A percentile compares a stretch with the other conserved stretches of the same genome.
These are phyloP conservation scores for Drosophila meridiana DNA, from an alignment of 2,888 invertebrate genomes.

Conservation along the genomic window DNA sequence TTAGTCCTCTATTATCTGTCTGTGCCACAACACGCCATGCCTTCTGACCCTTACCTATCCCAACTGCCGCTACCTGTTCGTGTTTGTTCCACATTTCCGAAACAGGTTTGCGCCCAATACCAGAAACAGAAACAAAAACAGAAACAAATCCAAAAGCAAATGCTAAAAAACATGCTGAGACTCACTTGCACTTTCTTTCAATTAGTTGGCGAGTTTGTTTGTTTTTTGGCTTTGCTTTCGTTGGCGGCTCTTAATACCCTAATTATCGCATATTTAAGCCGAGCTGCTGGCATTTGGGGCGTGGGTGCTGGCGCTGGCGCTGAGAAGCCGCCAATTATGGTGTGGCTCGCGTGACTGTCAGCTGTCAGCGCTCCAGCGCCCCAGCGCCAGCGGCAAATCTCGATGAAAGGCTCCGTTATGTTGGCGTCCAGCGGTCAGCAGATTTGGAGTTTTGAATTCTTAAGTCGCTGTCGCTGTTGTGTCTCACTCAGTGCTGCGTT, in stretches of 20 bases:
- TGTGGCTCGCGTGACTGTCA: conserved; percentile 63
- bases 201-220: conserved; percentile 55
- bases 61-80: conserved; percentile 40
- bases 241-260: conserved; percentile 55
- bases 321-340: conserved; percentile 45
- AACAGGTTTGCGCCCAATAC: conserved; percentile 57
- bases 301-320: conserved; percentile 37
- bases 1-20: conserved; percentile 6
- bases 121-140: background rate
- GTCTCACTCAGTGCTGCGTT: conserved; percentile 49
- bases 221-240: conserved; percentile 28
- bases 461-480: conserved; percentile 44
- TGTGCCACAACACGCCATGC: background rate
- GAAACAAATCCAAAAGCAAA: background rate
- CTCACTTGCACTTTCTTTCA: conserved; percentile 77
- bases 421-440: conserved; percentile 19
- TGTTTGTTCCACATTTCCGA: conserved; percentile 41
- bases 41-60: conserved; percentile 56
- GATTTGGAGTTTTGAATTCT: conserved; percentile 50
- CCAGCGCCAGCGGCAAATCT: conserved; percentile 32
- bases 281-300: conserved; percentile 17
- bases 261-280: conserved; percentile 61
- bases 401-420: conserved; percentile 49
- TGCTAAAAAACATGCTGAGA: conserved; percentile 21
- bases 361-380: conserved; percentile 32